Percentiles rank a stretch among this genome's conserved stretches.
These are phyloP conservation scores for Anguilla marmorata DNA, from an alignment of 2,797 vertebrate genomes.

Conservation along the genomic window DNA sequence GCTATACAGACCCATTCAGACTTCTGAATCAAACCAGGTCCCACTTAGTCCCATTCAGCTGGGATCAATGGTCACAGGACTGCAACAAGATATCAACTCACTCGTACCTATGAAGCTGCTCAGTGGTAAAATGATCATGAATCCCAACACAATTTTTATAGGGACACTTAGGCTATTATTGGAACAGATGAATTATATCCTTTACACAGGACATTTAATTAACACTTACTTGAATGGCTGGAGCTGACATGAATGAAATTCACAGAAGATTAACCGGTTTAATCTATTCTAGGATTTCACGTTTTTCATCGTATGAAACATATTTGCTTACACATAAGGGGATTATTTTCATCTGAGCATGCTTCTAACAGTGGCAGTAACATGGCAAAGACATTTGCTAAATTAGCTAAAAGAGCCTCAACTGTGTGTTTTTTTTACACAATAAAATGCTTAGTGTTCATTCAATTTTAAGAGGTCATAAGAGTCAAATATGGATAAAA, in stretches of 20 bases:
- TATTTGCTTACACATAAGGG: neutral
- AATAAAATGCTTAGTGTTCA: neutral
- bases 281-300: slow-evolving; percentile 8
- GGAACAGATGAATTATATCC: neutral
- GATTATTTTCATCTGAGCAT: neutral
- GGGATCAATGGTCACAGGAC: neutral
- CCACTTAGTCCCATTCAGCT: neutral
- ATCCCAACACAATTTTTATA: neutral
- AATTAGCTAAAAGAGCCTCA: neutral
- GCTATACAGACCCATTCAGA: neutral
- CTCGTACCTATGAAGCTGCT: neutral
- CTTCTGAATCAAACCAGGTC: neutral
- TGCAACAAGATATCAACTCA: neutral
- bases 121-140: neutral
- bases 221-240: neutral
- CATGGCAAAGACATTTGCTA: neutral
- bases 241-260: neutral
- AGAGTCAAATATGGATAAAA: neutral
- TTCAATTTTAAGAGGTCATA: neutral
- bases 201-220: neutral
- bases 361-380: neutral
- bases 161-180: neutral
- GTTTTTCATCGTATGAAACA: neutral
- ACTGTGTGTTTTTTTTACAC: neutral
- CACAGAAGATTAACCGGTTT: neutral